Evolutionary conservation across 2,113 vertebrate genomes (phyloP).

Genomic region (Nycticryphes semicollaris): DNA sequence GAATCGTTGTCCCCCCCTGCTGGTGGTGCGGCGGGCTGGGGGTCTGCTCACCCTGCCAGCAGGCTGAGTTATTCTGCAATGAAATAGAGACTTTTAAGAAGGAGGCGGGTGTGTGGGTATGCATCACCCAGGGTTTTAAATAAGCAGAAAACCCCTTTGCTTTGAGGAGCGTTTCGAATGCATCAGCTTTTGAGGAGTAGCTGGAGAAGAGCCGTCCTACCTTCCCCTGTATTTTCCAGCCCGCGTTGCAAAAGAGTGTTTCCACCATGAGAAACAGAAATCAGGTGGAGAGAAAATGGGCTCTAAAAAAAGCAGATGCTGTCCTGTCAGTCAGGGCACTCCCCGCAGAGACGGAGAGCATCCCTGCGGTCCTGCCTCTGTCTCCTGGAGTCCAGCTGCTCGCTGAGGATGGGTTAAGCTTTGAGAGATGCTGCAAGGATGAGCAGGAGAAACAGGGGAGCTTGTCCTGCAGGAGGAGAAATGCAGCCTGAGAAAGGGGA

Average conservation of each 20-base stretch:
- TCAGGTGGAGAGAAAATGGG: not conserved
- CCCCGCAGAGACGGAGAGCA: not conserved
- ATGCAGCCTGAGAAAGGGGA: not conserved
- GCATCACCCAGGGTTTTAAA: not conserved
- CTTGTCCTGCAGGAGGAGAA: not conserved
- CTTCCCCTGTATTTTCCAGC: not conserved
- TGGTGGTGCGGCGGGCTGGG: not conserved
- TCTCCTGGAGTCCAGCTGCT: not conserved
- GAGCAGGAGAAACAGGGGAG: not conserved
- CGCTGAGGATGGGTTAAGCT: fast-evolving
- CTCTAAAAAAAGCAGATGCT: not conserved
- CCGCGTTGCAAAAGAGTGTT: not conserved
- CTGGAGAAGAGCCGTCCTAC: not conserved
- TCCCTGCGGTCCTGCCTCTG: fast-evolving
- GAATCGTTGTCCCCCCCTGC: not conserved
- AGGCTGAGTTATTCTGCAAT: not conserved
- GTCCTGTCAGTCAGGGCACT: not conserved
- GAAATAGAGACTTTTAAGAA: not conserved
- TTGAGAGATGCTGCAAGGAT: not conserved
- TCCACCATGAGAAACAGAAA: not conserved
- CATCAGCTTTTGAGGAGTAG: not conserved
- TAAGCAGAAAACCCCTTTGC: not conserved
- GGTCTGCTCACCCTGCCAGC: too few species aligned
- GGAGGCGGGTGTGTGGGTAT: not conserved
- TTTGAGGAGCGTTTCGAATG: not conserved